These are phyloP conservation scores for Melanerpes formicivorus DNA, from an alignment of 2,113 vertebrate species.

Conservation along the genomic window DNA sequence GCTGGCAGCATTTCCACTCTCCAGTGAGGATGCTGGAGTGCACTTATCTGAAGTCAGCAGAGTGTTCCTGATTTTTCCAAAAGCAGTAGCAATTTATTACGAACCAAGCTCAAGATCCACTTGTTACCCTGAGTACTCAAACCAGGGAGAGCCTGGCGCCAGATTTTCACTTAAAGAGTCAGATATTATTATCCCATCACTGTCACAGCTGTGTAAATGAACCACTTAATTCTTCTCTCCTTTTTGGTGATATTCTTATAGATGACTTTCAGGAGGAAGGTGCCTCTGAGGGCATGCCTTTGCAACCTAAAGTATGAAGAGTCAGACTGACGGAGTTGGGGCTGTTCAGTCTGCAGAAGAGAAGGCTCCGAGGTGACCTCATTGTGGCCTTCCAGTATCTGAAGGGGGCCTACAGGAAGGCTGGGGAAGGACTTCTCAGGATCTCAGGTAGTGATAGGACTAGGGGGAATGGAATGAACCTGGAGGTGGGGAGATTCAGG, in stretches of 20 bases:
- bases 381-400: no score
- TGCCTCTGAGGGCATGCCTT: background rate
- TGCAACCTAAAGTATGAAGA: background rate
- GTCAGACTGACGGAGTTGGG: background rate
- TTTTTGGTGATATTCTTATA: background rate
- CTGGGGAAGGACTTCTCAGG: no score
- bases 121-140: background rate
- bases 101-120: background rate
- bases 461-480: no score
- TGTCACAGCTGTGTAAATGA: background rate
- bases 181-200: background rate
- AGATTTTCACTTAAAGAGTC: background rate
- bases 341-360: no score
- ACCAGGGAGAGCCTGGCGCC: background rate
- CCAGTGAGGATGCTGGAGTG: background rate
- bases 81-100: background rate
- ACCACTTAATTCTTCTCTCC: background rate
- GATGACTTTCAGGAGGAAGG: background rate
- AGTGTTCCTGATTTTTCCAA: background rate
- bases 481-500: no score
- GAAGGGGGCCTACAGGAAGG: no score
- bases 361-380: no score
- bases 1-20: background rate
- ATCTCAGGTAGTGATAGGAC: no score
- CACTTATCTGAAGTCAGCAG: background rate